These are phyloP conservation scores for Calyptomena viridis DNA, from an alignment of 2,113 vertebrate genomes.

Conservation along the genomic window DNA sequence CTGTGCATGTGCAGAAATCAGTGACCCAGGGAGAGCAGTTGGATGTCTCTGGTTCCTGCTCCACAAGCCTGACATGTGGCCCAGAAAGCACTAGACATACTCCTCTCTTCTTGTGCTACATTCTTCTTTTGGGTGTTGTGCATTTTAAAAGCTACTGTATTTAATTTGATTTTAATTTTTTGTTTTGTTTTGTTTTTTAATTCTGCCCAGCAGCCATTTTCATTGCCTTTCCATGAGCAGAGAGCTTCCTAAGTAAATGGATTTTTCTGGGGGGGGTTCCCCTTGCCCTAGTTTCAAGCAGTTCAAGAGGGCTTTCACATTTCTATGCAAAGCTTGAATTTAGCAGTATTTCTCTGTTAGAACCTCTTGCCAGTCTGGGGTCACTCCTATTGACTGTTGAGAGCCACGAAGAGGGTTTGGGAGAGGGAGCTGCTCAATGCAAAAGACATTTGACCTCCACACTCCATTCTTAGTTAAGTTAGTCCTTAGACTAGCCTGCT, in stretches of 20 bases:
- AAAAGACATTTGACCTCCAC: neutral
- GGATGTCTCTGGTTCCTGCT: neutral
- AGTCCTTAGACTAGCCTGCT: neutral
- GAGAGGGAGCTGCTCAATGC: neutral
- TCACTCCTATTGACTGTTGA: neutral
- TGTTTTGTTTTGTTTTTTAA: neutral
- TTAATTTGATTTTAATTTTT: neutral
- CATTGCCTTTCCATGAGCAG: neutral
- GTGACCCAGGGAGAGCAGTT: neutral
- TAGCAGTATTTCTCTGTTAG: neutral
- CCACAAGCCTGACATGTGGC: neutral
- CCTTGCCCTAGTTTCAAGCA: rapidly evolving
- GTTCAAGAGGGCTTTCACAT: neutral
- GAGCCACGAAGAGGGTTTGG: neutral
- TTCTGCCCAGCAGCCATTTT: neutral
- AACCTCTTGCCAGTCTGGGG: too few species aligned
- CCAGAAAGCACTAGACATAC: neutral
- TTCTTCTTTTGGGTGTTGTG: neutral
- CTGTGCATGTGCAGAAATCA: neutral
- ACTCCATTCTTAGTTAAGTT: neutral
- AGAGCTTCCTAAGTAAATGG: neutral
- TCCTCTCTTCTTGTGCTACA: neutral
- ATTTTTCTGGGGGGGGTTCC: neutral
- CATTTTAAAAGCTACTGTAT: neutral
- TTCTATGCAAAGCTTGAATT: neutral